Base-by-base conservation (phyloP, 1,140 invertebrate species). In the Lordiphosa stackelbergi region DNA sequence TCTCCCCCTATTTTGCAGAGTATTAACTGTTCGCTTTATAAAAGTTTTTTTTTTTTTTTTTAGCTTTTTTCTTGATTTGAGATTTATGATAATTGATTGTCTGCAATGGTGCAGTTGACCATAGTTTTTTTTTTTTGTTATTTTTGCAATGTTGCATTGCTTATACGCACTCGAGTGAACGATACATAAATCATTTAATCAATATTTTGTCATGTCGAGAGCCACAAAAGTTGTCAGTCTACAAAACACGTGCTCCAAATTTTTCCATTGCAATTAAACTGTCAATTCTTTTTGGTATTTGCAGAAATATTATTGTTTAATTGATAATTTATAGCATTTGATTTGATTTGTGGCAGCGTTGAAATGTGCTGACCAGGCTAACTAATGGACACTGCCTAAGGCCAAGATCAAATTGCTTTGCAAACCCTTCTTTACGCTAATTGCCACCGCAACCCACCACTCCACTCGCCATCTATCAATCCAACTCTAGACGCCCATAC, bases 131-230 rank as follows among this genome's bases (percentile, higher is more conserved):
- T 55, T 40, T 51, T 36, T 11, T 7, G 36, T 43, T 51, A 51
- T 54, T 43, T 61, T 47, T 35, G 13, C 42, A 45, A 45, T 45
- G 57, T 56, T 35, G 43, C 45, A 71, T 71, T 74, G 68, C 68
- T 64, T 64, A 75, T 81, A 72, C 75, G 77, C 77, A 81, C 42
- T 40, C 28, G 58, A 42, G 51, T 53, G 46, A 35, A 53, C 42
- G 11, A 13, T 22, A 34, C 58, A 83, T 83, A 81, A 77, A 83
- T 83, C 77, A 81, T 83, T 81, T 66, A 83, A 81, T 81, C 78
- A 84, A 81, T 81, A 81, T 83, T 81, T 69, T 81, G 77, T 77
- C 73, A 74, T 81, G 72, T 75, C 49, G 47, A 31, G 12, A 55
- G 53, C 62, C 60, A 72, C 70, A 53, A 69, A 73, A 75, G 66